These are phyloP conservation scores for Ephydatia muelleri DNA, from an alignment of 37 sponge, comb jelly and placozoan species.

Conservation along the genomic window DNA sequence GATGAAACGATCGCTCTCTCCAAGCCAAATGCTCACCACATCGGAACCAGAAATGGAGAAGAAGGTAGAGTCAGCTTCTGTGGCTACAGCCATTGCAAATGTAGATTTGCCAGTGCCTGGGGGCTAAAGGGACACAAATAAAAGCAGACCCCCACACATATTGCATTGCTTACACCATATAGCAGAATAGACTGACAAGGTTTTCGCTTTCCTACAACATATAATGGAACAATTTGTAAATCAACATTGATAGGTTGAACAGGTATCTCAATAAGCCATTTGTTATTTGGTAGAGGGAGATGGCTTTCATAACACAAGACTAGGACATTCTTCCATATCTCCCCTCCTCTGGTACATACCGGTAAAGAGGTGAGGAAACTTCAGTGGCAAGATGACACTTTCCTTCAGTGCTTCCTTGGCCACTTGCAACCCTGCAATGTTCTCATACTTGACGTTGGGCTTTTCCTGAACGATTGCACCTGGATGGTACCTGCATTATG, in stretches of 20 bases:
- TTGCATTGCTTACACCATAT: conserved; percentile 85
- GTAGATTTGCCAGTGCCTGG: conserved; percentile 99
- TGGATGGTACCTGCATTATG: not conserved
- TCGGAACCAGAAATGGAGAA: conserved; percentile 95
- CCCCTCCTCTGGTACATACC: no score
- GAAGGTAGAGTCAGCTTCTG: conserved; percentile 99
- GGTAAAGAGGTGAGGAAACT: conserved; percentile 94
- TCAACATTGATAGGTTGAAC: no score
- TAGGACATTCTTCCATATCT: no score
- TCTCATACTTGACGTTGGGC: conserved; percentile 96
- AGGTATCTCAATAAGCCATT: no score
- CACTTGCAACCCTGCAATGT: conserved; percentile 91
- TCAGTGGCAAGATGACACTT: conserved; percentile 96
- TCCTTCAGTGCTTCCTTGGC: conserved; percentile 99
- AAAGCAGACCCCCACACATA: not conserved
- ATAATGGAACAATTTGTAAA: no score
- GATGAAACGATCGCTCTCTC: conserved; percentile 97
- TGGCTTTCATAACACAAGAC: no score
- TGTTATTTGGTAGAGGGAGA: no score
- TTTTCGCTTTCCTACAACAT: conserved; percentile 93
- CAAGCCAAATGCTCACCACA: conserved; percentile 95
- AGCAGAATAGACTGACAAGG: conserved; percentile 97
- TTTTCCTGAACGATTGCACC: conserved; percentile 98
- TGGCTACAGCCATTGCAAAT: conserved; percentile 98
- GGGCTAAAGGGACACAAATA: conserved; percentile 59